Evolutionary conservation across 2,113 vertebrate species (phyloP).

Genomic region (Machaerirhynchus nigripectus): DNA sequence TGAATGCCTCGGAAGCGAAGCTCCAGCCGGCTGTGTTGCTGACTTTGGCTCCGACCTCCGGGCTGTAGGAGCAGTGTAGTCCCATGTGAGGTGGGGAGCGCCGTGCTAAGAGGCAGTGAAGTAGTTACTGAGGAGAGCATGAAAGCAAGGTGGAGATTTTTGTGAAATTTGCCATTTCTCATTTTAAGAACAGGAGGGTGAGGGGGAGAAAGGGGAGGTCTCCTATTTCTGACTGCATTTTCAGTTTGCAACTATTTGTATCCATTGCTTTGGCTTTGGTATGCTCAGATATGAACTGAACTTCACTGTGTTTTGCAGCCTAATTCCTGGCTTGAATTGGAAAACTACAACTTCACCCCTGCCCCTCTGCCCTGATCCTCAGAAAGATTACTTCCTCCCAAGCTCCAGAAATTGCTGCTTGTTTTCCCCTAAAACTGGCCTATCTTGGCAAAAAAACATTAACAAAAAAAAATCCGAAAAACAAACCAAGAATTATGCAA

Average conservation of each 20-base stretch:
- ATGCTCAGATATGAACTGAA: background rate
- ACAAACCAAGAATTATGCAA: background rate
- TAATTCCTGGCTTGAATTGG: background rate
- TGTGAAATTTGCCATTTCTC: background rate
- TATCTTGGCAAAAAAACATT: background rate
- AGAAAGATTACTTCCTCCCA: background rate
- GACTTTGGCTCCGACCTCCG: background rate
- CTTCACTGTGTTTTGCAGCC: background rate
- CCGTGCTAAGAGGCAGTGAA: background rate
- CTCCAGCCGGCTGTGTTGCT: background rate
- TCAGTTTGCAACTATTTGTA: background rate
- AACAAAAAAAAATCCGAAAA: background rate
- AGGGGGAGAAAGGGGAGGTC: fast-evolving
- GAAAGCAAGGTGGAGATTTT: background rate
- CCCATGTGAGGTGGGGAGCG: background rate
- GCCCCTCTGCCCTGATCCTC: background rate
- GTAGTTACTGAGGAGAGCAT: background rate
- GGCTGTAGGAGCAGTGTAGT: background rate
- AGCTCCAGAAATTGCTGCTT: background rate
- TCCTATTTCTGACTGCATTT: background rate
- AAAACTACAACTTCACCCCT: background rate
- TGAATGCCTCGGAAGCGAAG: background rate
- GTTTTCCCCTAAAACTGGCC: background rate
- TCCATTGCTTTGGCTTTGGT: background rate
- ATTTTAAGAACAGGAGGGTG: background rate